Percentiles rank a stretch among this genome's conserved stretches.
Evolutionary conservation across 2,113 vertebrate genomes (phyloP).

Genomic region (Ochotona princeps): DNA sequence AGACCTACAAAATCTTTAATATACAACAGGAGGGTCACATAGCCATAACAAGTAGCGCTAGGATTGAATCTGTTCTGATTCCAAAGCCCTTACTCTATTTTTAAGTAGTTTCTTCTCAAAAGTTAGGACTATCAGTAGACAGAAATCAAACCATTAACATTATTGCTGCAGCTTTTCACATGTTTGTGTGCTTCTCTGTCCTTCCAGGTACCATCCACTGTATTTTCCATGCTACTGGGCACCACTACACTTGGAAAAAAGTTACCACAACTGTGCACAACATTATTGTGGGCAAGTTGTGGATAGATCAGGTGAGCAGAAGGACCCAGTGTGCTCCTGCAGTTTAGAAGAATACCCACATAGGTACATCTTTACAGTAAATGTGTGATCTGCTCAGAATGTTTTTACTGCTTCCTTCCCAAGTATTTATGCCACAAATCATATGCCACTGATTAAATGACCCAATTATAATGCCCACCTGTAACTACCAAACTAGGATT

Average conservation of each 20-base stretch:
- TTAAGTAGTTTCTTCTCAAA: background rate
- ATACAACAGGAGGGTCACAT: background rate
- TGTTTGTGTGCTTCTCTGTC: background rate
- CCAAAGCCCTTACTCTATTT: background rate
- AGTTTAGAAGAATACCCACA: background rate
- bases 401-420: background rate
- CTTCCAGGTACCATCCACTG: constrained; percentile 95
- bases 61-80: background rate
- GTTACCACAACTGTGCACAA: constrained; percentile 98
- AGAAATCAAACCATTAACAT: background rate
- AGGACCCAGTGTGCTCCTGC: too few species aligned
- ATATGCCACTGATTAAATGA: background rate
- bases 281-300: constrained; percentile 98
- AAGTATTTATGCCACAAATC: background rate
- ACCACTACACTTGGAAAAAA: constrained; percentile 99
- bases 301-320: constrained; percentile 97
- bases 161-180: background rate
- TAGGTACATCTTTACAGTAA: background rate
- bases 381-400: background rate
- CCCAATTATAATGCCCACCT: background rate
- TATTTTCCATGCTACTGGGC: constrained; percentile 93
- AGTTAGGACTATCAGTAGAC: background rate
- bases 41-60: background rate
- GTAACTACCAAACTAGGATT: background rate
- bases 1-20: background rate